Evolutionary conservation across 2,888 invertebrate species (phyloP), one percentile per base, ranked within the genome.

Genomic region (Blera fallax): DNA sequence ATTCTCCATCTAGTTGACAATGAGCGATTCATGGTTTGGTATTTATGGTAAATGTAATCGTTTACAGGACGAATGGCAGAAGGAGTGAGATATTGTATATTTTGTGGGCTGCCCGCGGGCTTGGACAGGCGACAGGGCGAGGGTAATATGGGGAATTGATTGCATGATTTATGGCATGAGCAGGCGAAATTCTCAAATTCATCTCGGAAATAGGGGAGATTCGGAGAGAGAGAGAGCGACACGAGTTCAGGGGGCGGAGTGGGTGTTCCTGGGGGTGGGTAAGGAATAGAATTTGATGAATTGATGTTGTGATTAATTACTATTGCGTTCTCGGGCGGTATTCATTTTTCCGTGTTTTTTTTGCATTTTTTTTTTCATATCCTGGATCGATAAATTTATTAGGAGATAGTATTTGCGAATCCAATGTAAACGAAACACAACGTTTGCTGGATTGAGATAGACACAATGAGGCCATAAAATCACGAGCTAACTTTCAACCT

Each of bases 291-390:
- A 50, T 79, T 83, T 84, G 83, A 84, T 84, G 73, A 84, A 84
- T 79, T 79, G 79, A 74, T 84, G 79, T 79, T 74, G 54, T 84
- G 83, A 84, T 84, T 84, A 84, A 84, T 84, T 84, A 65, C 67
- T 78, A 65, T 74, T 56, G 65, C 65, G 83, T 62, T 74, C n/a
- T 62, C 43, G 27, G 34, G 60, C 27, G 34, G 6, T 45, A 77
- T 11, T 70, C 16, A 8, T 67, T 29, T 11, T n/a, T n/a, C n/a
- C n/a, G n/a, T 52, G 16, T 32, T 64, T 56, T 21, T 43, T 34
- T 45, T 10, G 32, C n/a, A 3, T 48, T 48, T 7, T 32, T 21
- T 45, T 40, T 11, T 52, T 16, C 14, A 27, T 24, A 2, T 14
- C n/a, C 8, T 1, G 34, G 45, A 45, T 45, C 43, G 54, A 32